Percentiles rank a stretch among this genome's conserved stretches.
These are phyloP conservation scores for Diaphora mendica DNA, from an alignment of 2,888 invertebrate genomes.

Conservation along the genomic window DNA sequence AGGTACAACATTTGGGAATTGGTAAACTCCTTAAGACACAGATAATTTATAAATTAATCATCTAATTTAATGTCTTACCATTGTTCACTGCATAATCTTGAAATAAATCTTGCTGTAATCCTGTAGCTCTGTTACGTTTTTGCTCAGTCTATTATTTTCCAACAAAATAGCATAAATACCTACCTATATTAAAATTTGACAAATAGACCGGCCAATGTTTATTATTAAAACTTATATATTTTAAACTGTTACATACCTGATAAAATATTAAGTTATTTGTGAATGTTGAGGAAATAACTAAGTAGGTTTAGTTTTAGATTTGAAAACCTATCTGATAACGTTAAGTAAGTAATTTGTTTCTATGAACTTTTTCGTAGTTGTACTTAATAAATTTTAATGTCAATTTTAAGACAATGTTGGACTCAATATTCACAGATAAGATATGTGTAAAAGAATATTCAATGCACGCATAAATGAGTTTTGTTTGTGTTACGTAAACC, in stretches of 20 bases:
- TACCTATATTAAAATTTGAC: constrained; percentile 19
- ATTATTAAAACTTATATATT: not conserved
- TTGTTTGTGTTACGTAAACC: not conserved
- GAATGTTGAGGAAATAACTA: constrained; percentile 24
- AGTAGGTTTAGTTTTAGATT: constrained; percentile 31
- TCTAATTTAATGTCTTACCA: not conserved
- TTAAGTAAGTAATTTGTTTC: not conserved
- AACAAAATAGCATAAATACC: not conserved
- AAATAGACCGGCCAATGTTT: constrained; percentile 35
- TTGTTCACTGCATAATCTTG: not conserved
- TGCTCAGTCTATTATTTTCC: not conserved
- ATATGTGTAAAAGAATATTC: not conserved
- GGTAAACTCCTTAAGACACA: not conserved
- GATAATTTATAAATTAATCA: not conserved
- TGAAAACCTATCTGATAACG: constrained; percentile 27
- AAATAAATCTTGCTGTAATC: not conserved
- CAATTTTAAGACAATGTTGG: not conserved
- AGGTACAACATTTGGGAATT: not conserved
- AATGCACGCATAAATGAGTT: not conserved
- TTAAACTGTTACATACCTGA: not conserved
- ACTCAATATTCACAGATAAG: constrained; percentile 31
- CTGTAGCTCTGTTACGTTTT: not conserved
- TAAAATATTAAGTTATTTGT: constrained; percentile 22
- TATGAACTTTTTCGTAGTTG: not conserved
- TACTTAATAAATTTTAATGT: not conserved